Evolutionary conservation across 2,113 vertebrate genomes (phyloP).

Genomic region (Perca fluviatilis): DNA sequence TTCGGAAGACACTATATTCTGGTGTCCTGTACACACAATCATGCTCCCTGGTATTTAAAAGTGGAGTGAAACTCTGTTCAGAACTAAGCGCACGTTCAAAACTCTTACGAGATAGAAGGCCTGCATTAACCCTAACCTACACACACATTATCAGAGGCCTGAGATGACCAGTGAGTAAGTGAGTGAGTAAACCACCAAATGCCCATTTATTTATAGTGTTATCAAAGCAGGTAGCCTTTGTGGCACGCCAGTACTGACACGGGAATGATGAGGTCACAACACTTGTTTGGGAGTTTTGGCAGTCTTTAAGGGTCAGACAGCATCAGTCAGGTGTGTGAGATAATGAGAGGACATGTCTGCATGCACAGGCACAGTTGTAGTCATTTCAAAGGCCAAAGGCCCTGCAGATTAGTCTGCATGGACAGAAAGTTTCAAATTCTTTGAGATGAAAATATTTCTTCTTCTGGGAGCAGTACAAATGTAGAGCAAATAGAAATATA

Average conservation of each 20-base stretch:
- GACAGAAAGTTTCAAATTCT: neutral
- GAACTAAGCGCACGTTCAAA: neutral
- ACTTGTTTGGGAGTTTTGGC: neutral
- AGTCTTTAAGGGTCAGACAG: neutral
- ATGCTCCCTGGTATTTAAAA: no score
- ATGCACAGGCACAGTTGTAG: neutral
- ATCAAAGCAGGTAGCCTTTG: neutral
- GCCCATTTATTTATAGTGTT: neutral
- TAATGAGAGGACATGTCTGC: neutral
- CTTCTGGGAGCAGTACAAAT: neutral
- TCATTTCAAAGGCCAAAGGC: neutral
- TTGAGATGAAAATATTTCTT: neutral
- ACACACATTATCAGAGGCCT: neutral
- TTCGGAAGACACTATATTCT: neutral
- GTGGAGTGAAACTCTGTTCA: neutral
- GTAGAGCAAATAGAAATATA: neutral
- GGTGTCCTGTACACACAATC: neutral
- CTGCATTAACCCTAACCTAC: neutral
- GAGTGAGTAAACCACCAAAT: neutral
- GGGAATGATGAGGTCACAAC: neutral
- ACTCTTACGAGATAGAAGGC: neutral
- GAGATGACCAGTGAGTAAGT: neutral
- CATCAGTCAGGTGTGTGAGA: conserved; percentile 1
- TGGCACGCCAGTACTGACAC: neutral
- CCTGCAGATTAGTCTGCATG: neutral